Evolutionary conservation across 2,888 invertebrate species (phyloP), one percentile per base, ranked within the genome.

Genomic region (Stramonita haemastoma): DNA sequence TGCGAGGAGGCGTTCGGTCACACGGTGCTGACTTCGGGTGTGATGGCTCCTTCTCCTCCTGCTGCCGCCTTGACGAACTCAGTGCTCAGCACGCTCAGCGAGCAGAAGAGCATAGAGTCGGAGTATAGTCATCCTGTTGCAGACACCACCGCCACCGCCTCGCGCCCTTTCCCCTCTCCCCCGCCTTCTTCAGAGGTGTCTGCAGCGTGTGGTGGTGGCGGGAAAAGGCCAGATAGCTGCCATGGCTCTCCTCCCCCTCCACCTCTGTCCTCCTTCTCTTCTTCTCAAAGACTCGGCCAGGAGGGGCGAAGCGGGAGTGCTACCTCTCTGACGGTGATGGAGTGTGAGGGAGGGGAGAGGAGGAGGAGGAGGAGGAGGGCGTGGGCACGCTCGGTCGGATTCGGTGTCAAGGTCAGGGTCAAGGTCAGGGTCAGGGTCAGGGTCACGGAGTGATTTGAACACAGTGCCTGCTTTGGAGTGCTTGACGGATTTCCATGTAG

Each of bases 21-120:
- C 22, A 22, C 85, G 1, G 19, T n/a, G 26, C 8, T 70, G 19
- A 8, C 22, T 15, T 1, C 84, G n/a, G 56, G 84, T 29, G 32
- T 60, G n/a, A 46, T 46, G 46, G 46, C 46, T 46, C 4, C 46
- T 46, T 8, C 46, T 46, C 4, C 46, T 46, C n/a, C 81, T 6
- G 15, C 85, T 6, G 70, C 90, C 13, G 32, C 57, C 19, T 15
- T 89, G 86, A n/a, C 56, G 6, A 86, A 89, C 29, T 87, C 89
- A 2, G 85, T 87, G 29, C 73, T 91, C 32, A 87, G 87, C 29
- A 91, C 91, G 0, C 83, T 91, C 17, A 91, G 86, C 56, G 91
- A 91, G 56, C 91, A 91, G 90, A 87, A 86, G 70, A 91, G 91
- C 77, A 73, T 90, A n/a, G 91, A 91, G 60, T 91, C 91, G 6